Conservation (phyloP, 1,140 invertebrate species). For the Calosoma granatense region DNA sequence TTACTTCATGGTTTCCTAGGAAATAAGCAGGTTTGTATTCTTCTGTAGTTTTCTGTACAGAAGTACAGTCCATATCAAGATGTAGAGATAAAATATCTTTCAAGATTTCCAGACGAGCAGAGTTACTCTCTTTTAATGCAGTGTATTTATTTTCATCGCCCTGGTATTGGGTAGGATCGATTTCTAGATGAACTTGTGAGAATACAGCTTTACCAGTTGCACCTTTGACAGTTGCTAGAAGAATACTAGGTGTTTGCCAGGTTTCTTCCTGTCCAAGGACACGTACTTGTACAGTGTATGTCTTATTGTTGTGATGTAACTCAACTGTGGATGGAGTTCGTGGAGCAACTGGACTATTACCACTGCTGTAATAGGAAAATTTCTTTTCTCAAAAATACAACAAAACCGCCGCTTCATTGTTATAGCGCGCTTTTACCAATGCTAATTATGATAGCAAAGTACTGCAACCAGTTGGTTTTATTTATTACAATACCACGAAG, state of each 20-base stretch:
- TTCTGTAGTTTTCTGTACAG: slow-evolving; percentile 24
- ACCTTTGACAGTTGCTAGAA: slow-evolving; percentile 53
- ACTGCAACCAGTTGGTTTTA: too few species aligned
- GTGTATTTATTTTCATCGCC: slow-evolving; percentile 52
- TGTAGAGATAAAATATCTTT: slow-evolving; percentile 59
- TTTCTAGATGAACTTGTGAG: slow-evolving; percentile 65
- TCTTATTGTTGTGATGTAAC: slow-evolving; percentile 54
- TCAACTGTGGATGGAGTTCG: slow-evolving; percentile 44
- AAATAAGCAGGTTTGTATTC: slow-evolving; percentile 61
- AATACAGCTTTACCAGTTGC: slow-evolving; percentile 64
- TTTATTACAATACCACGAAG: too few species aligned
- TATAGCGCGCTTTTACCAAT: not conserved
- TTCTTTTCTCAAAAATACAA: slow-evolving; percentile 11
- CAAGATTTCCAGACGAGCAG: slow-evolving; percentile 64
- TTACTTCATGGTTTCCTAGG: slow-evolving; percentile 65
- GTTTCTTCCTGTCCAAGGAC: slow-evolving; percentile 73
- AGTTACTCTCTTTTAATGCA: slow-evolving; percentile 49
- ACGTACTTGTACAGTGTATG: slow-evolving; percentile 58
- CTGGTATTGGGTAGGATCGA: slow-evolving; percentile 49
- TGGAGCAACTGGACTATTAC: slow-evolving; percentile 33
- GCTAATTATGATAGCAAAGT: slow-evolving; percentile 11
- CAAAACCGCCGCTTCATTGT: slow-evolving; percentile 5
- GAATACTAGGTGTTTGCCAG: slow-evolving; percentile 71
- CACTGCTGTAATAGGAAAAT: slow-evolving; percentile 18
- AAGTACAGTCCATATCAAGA: slow-evolving; percentile 54